Conservation (phyloP, 30 jellyfish, hydroid and myxozoan species). For the Cassiopea xamachana region DNA sequence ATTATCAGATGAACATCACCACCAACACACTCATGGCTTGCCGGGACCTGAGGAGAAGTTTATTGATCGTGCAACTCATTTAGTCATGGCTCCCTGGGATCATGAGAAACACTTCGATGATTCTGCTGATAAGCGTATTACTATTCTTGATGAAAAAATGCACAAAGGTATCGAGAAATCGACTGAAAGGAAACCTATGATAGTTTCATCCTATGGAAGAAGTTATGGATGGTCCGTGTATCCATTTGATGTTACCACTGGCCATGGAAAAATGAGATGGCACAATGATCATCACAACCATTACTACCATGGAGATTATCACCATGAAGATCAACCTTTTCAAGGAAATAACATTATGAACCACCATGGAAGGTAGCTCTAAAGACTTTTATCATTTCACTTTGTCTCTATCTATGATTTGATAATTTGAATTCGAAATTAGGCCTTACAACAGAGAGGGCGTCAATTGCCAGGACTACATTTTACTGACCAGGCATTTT, state of each 20-base stretch:
- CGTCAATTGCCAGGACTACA: too few relatives aligned
- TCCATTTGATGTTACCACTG: conserved; percentile 19
- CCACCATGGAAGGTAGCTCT: conserved; percentile 25
- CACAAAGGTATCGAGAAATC: conserved; percentile 20
- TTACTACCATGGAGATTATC: conserved; percentile 24
- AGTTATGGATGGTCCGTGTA: conserved; percentile 50
- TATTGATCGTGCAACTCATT: conserved; percentile 70
- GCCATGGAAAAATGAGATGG: conserved; percentile 26
- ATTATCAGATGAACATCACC: conserved; percentile 65
- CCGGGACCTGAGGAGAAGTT: conserved; percentile 80
- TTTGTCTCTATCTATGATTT: too few relatives aligned
- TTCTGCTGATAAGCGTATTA: conserved; percentile 45
- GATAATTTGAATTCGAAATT: too few relatives aligned
- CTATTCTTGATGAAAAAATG: conserved; percentile 3
- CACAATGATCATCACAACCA: conserved; percentile 17
- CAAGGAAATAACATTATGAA: conserved; percentile 1
- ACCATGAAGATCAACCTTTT: conserved; percentile 6
- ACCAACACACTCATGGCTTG: conserved; percentile 53
- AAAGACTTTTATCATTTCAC: background rate
- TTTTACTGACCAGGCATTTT: too few relatives aligned
- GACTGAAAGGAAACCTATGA: background rate
- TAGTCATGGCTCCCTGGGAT: conserved; percentile 73
- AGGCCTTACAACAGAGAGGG: too few relatives aligned
- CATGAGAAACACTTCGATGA: conserved; percentile 37
- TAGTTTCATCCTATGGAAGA: background rate